Evolutionary conservation across 2,113 vertebrate species (phyloP).

Genomic region (Urocynchramus pylzowi): DNA sequence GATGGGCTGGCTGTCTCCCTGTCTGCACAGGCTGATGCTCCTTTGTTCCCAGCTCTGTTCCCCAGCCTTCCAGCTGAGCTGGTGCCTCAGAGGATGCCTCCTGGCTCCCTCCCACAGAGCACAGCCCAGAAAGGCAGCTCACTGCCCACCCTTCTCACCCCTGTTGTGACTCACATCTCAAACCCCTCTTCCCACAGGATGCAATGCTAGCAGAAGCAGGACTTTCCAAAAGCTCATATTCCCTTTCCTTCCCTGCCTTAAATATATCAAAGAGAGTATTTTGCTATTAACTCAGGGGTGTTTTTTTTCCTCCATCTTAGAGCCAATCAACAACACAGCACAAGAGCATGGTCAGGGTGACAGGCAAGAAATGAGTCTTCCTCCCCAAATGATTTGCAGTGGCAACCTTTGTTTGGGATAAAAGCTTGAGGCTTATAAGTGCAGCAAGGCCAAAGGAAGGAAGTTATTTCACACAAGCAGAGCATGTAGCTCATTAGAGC

Average conservation of each 20-base stretch:
- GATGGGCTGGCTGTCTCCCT: slow-evolving; percentile 42
- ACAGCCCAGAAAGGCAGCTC: neutral
- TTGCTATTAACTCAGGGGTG: neutral
- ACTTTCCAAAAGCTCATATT: neutral
- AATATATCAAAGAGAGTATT: neutral
- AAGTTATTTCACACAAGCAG: neutral
- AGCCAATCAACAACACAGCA: neutral
- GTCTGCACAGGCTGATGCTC: slow-evolving; percentile 20
- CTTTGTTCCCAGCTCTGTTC: slow-evolving; percentile 42
- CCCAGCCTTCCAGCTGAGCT: slow-evolving; percentile 43
- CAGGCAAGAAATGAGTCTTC: neutral
- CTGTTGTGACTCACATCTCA: neutral
- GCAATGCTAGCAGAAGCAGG: neutral
- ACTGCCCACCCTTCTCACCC: neutral
- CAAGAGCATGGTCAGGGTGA: neutral
- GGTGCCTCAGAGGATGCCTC: slow-evolving; percentile 37
- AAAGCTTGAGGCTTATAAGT: neutral
- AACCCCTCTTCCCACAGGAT: neutral
- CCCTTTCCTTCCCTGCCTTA: neutral
- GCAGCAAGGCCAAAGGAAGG: neutral
- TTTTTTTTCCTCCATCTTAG: neutral
- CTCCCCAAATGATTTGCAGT: neutral
- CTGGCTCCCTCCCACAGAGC: neutral
- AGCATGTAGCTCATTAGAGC: neutral
- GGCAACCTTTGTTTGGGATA: neutral